Evolutionary conservation across 2,888 invertebrate genomes (phyloP).

Genomic region (Cremastinae sp.): DNA sequence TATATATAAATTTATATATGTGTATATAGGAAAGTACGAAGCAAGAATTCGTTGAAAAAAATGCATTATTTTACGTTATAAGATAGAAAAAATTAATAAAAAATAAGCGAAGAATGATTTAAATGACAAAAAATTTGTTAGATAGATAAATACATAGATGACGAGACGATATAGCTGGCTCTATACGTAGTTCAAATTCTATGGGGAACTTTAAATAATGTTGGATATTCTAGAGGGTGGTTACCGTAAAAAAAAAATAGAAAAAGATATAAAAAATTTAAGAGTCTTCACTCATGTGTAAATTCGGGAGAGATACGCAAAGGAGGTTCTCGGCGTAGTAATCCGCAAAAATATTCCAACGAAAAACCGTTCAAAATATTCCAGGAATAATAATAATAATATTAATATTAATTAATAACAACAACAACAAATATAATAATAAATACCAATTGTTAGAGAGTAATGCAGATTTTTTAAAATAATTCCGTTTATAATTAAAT

Average conservation of each 20-base stretch:
- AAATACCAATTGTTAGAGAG: background rate
- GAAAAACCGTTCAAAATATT: background rate
- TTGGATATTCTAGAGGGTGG: conserved; percentile 65
- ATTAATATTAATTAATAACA: background rate
- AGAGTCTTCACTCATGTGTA: background rate
- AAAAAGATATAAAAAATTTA: conserved; percentile 14
- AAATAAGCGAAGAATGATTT: conserved; percentile 57
- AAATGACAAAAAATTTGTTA: conserved; percentile 71
- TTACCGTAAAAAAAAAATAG: conserved; percentile 39
- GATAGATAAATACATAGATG: conserved; percentile 71
- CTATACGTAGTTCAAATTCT: conserved; percentile 76
- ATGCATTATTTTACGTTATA: conserved; percentile 56
- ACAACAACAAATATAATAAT: no score
- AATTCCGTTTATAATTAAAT: no score
- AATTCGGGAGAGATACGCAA: background rate
- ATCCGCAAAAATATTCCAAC: background rate
- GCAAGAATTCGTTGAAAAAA: conserved; percentile 56
- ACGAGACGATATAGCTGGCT: conserved; percentile 77
- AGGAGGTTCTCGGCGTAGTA: background rate
- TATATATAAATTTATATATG: background rate
- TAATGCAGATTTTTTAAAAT: background rate
- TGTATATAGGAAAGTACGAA: conserved; percentile 22
- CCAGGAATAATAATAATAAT: background rate
- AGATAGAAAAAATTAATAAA: no score
- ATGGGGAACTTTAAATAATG: conserved; percentile 69